Evolutionary conservation across 2,888 invertebrate species (phyloP).

Genomic region (Celastrina argiolus): DNA sequence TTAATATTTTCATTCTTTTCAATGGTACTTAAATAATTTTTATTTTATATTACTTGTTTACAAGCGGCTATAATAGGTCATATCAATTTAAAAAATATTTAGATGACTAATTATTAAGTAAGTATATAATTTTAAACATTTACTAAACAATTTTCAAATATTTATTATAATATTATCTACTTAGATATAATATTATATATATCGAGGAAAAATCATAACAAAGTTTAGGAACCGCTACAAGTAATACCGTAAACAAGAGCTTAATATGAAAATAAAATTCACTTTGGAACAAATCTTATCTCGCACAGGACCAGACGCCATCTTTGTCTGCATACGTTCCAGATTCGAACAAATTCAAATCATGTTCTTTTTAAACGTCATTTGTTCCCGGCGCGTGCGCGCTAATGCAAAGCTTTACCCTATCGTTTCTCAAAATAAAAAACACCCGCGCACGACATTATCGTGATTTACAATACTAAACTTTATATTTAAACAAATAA

Average conservation of each 20-base stretch:
- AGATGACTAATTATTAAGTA: too few relatives aligned
- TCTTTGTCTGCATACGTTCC: slow-evolving; percentile 58
- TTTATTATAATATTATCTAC: too few relatives aligned
- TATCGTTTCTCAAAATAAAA: slow-evolving; percentile 25
- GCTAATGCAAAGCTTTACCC: slow-evolving; percentile 70
- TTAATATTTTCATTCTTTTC: too few relatives aligned
- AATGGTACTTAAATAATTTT: too few relatives aligned
- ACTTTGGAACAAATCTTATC: slow-evolving; percentile 38
- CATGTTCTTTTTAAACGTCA: slow-evolving; percentile 69
- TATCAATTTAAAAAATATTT: too few relatives aligned
- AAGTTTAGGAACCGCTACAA: background rate
- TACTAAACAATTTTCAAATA: too few relatives aligned
- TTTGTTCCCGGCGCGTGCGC: slow-evolving; percentile 73
- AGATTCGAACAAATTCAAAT: slow-evolving; percentile 64
- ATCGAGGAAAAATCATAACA: too few relatives aligned
- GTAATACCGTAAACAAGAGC: background rate
- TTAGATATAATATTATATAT: too few relatives aligned
- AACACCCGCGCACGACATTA: background rate
- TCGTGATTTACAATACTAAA: background rate
- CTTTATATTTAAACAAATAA: slow-evolving; percentile 29
- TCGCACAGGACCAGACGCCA: slow-evolving; percentile 65
- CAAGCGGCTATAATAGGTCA: too few relatives aligned
- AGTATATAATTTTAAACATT: too few relatives aligned
- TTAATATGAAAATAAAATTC: background rate
- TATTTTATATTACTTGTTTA: too few relatives aligned